phyloP scores from a whole-genome alignment of 2,113 vertebrate species.

The Columbina picui region DNA sequence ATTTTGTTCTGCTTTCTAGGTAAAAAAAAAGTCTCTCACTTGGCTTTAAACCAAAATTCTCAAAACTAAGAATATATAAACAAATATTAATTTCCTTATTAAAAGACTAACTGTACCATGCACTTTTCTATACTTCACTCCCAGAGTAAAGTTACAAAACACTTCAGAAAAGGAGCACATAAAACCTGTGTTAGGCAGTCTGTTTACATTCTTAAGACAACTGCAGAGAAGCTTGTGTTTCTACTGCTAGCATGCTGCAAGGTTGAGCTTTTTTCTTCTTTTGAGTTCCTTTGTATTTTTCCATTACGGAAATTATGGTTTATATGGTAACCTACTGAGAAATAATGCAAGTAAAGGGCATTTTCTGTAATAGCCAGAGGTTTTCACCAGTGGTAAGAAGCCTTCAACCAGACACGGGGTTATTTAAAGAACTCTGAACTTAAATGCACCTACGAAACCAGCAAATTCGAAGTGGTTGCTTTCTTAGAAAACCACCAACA shows the following conservation, averaged over 20 bases:
- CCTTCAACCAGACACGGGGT: background rate
- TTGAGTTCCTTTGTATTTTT: background rate
- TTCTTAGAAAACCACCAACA: background rate
- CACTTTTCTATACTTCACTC: background rate
- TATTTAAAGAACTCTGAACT: background rate
- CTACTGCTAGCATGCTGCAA: background rate
- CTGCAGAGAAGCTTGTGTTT: background rate
- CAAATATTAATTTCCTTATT: background rate
- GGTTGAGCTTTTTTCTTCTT: background rate
- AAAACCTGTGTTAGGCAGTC: background rate
- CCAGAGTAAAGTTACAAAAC: background rate
- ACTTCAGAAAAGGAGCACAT: background rate
- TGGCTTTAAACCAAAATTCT: background rate
- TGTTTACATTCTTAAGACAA: background rate
- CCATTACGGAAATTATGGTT: background rate
- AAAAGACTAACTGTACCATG: rapidly evolving
- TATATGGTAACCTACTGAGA: background rate
- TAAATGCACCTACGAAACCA: background rate
- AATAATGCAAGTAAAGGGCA: background rate
- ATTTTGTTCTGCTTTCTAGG: background rate
- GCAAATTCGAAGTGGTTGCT: background rate
- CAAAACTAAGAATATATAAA: background rate
- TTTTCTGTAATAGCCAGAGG: background rate
- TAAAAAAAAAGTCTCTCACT: background rate
- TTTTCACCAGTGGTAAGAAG: background rate